A percentile compares a stretch with the other conserved stretches of the same genome.
phyloP scores from a whole-genome alignment of 2,888 invertebrate species.

The Acleris emargana region DNA sequence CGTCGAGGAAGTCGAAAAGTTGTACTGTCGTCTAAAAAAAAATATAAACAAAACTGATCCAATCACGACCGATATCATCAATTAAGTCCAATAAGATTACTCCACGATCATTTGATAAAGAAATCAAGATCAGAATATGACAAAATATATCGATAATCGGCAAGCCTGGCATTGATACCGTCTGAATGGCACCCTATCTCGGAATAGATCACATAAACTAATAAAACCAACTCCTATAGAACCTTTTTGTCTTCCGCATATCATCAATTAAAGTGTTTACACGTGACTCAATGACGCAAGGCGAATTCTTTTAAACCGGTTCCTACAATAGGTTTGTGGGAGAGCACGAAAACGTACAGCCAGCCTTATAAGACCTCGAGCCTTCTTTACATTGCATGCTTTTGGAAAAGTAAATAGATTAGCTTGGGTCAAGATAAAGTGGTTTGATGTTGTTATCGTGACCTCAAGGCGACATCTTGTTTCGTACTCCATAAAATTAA shows the following conservation, averaged over 20 bases:
- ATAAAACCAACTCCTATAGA: conserved; percentile 62
- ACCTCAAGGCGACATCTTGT: conserved; percentile 75
- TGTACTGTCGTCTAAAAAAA: too few relatives aligned
- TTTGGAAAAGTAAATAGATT: conserved; percentile 42
- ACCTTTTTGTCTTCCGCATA: conserved; percentile 75
- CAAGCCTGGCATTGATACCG: conserved; percentile 2
- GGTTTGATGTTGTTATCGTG: conserved; percentile 64
- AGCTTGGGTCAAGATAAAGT: conserved; percentile 53
- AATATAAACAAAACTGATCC: too few relatives aligned
- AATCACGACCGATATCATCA: too few relatives aligned
- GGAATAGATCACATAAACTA: conserved; percentile 52
- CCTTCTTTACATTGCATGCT: conserved; percentile 41
- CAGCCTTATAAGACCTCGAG: conserved; percentile 61
- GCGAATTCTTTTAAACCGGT: conserved; percentile 75
- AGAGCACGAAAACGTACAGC: conserved; percentile 69
- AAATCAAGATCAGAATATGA: neutral
- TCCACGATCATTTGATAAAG: neutral
- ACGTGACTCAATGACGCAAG: conserved; percentile 76
- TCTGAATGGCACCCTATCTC: conserved; percentile 47
- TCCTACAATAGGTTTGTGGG: conserved; percentile 69
- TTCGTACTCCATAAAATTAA: conserved; percentile 72
- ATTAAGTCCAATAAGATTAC: too few relatives aligned
- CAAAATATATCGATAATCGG: neutral
- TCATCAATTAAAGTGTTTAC: conserved; percentile 81
- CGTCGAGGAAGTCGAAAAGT: too few relatives aligned